phyloP scores from a whole-genome alignment of 2,113 vertebrate species.

The Xenus cinereus region DNA sequence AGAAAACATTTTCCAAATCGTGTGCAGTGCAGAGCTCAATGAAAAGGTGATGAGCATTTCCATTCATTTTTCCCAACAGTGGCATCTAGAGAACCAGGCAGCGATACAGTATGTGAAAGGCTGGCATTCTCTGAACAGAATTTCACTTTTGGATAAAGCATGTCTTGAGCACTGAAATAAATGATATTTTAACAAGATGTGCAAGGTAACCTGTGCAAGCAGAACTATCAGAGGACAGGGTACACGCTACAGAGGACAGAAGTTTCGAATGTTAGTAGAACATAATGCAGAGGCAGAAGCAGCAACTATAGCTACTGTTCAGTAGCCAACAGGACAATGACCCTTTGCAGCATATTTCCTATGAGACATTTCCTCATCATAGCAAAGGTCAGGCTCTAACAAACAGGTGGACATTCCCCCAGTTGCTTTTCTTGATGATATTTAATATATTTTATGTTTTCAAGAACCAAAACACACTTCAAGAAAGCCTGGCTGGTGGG shows the following conservation, averaged over 20 bases:
- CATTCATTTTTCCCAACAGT: neutral
- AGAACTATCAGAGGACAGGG: neutral
- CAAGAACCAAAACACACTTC: neutral
- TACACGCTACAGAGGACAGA: neutral
- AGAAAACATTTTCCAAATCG: neutral
- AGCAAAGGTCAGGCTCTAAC: neutral
- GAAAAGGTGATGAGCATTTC: neutral
- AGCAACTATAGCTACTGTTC: neutral
- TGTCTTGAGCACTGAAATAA: neutral
- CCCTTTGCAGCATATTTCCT: neutral
- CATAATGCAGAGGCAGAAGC: neutral
- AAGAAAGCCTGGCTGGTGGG: fast-evolving
- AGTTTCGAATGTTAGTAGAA: neutral
- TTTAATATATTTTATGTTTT: neutral
- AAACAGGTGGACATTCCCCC: neutral
- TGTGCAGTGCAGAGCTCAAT: neutral
- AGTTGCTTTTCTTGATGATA: neutral
- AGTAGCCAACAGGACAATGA: neutral
- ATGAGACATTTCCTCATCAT: neutral
- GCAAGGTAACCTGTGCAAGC: neutral
- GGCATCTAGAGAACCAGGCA: neutral
- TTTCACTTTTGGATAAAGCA: neutral
- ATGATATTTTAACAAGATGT: neutral
- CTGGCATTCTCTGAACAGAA: neutral
- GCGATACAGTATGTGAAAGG: neutral